phyloP scores from a whole-genome alignment of 2,113 vertebrate genomes.

The Tor tambroides region DNA sequence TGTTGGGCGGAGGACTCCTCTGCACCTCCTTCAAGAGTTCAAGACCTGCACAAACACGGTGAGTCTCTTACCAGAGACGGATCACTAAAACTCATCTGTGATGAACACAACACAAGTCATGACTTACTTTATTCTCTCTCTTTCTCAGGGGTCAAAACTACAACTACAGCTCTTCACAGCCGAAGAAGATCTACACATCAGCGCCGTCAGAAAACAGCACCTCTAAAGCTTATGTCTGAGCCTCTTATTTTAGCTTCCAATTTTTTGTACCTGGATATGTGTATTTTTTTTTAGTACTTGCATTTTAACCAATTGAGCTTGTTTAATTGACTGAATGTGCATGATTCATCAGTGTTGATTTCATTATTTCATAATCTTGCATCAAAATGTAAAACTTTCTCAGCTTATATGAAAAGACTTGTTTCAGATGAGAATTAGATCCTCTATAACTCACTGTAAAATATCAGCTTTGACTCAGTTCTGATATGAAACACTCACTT shows the following conservation, averaged over 20 bases:
- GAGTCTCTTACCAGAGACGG: neutral
- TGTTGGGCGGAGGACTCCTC: constrained; percentile 81
- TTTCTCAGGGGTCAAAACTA: constrained; percentile 65
- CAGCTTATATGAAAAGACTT: too few relatives aligned
- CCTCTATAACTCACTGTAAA: too few relatives aligned
- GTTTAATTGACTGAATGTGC: neutral
- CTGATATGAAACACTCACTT: neutral
- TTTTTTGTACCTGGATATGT: neutral
- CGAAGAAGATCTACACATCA: constrained; percentile 68
- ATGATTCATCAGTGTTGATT: neutral
- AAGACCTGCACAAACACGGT: constrained; percentile 53
- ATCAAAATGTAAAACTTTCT: neutral
- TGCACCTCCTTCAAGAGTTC: constrained; percentile 76
- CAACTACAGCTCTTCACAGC: constrained; percentile 55
- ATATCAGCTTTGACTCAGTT: neutral
- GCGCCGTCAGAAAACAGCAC: constrained; percentile 48
- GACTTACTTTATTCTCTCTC: constrained; percentile 3
- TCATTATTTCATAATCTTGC: neutral
- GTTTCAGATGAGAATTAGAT: too few relatives aligned
- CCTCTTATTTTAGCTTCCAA: neutral
- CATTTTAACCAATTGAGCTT: neutral
- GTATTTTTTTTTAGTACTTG: neutral
- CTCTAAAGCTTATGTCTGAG: constrained; percentile 70
- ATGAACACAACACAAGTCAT: neutral
- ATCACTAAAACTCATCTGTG: neutral